phyloP scores from a whole-genome alignment of 1,140 invertebrate genomes.

The Neodiprion fabricii region DNA sequence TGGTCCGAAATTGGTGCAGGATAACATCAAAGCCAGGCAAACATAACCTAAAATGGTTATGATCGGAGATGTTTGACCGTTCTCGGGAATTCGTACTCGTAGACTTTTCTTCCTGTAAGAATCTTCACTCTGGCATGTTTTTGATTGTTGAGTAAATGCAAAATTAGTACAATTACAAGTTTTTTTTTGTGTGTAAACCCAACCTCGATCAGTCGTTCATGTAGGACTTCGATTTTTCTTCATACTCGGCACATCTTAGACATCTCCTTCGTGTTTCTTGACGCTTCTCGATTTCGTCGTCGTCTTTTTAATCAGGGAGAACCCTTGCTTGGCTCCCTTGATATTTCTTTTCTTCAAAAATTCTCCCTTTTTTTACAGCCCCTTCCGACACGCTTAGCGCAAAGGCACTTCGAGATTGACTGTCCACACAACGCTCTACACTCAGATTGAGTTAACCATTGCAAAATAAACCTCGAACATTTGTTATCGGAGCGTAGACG shows the following conservation, averaged over 20 bases:
- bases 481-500: too few species aligned
- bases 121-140: too few species aligned
- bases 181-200: conserved; percentile 3
- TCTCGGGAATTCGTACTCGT: too few species aligned
- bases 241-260: neutral
- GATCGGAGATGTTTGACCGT: neutral
- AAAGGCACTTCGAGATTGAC: conserved; percentile 32
- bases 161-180: too few species aligned
- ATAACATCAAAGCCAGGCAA: neutral
- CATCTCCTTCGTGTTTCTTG: neutral
- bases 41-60: conserved; percentile 9
- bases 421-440: conserved; percentile 30
- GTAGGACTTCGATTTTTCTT: neutral
- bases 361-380: conserved; percentile 25
- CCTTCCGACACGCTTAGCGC: conserved; percentile 29
- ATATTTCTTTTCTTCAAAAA: conserved; percentile 18
- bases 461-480: too few species aligned
- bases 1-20: neutral
- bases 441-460: neutral
- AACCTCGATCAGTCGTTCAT: conserved; percentile 11
- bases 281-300: neutral
- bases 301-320: conserved; percentile 14
- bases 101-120: too few species aligned
- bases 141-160: too few species aligned
- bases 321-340: conserved; percentile 15